Evolutionary conservation across 2,797 vertebrate species (phyloP), one percentile per base, ranked within the genome.

Genomic region (Clamator glandarius): DNA sequence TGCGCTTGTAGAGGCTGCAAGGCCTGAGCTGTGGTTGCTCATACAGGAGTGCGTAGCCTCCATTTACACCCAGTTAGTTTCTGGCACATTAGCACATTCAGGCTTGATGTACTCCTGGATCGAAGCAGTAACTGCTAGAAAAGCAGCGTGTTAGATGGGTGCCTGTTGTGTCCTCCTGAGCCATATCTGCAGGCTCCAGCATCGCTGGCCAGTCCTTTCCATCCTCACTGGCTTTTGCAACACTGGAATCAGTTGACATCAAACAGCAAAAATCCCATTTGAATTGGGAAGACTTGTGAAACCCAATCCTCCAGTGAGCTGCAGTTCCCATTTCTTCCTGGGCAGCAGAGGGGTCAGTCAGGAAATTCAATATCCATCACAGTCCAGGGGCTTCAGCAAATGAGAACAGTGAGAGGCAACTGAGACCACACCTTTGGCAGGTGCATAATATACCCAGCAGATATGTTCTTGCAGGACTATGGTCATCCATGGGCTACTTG

Each of bases 1-100:
- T 33, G 41, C 2, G 4, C 18, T 66, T 20, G 1, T 2, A 54
- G 59, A 0, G 0, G 6, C 6, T 55, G 68, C 55, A 59, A 67
- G 79, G 52, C 68, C 36, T 0, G 0, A 42, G 42, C 78, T 41
- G 41, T 0, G 0, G 36, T 82, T 2, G 2, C 36, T 48, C 2
- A 3, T 39, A 46, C 20, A n/a, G 67, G 17, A 33, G 25, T 8
- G 11, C n/a, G n/a, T n/a, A n/a, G n/a, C 21, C 54, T 52, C 73
- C 83, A 52, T 68, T 92, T 84, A 74, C 58, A 54, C 26, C 12
- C 2, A 0, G 21, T n/a, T 75, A 33, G 11, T 70, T 92, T 81
- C 80, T 80, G 85, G 11, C 69, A 73, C 41, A 1, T 84, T 10
- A 44, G 46, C 59, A 35, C 44, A 4, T 39, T 35, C 24, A 51